These are phyloP conservation scores for Notolepis coatsorum DNA, from an alignment of 2,797 vertebrate genomes.

Conservation along the genomic window DNA sequence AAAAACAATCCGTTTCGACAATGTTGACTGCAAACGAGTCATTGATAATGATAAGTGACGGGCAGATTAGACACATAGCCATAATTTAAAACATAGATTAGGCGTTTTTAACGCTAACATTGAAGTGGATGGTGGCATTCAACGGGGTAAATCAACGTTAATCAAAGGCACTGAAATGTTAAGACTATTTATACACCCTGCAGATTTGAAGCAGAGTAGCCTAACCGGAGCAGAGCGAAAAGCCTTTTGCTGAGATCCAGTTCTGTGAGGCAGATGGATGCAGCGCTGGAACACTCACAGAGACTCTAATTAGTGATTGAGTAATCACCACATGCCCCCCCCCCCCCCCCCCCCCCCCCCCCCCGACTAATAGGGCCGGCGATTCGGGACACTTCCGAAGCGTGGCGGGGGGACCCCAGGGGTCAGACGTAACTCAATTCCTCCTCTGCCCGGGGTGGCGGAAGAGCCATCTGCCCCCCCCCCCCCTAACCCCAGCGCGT, in stretches of 20 bases:
- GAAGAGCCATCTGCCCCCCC: conserved; percentile 69
- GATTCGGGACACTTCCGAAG: conserved; percentile 55
- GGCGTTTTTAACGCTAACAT: too few relatives aligned
- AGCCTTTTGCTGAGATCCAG: conserved; percentile 46
- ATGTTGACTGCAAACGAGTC: too few relatives aligned
- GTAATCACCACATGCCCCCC: conserved; percentile 61
- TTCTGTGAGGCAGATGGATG: conserved; percentile 72
- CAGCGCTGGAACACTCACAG: conserved; percentile 39
- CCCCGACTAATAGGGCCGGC: conserved; percentile 47
- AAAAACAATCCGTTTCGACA: too few relatives aligned
- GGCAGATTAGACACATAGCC: too few relatives aligned
- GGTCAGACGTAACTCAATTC: conserved; percentile 79
- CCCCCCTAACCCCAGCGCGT: conserved; percentile 5
- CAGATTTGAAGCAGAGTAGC: conserved; percentile 13
- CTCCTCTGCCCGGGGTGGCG: conserved; percentile 50
- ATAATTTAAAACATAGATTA: too few relatives aligned
- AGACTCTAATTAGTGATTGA: conserved; percentile 64
- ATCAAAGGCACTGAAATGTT: too few relatives aligned
- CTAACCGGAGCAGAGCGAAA: conserved; percentile 5
- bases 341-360: too few relatives aligned
- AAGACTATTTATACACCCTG: too few relatives aligned
- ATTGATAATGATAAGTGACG: too few relatives aligned
- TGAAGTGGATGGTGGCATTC: too few relatives aligned
- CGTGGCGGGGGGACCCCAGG: conserved; percentile 49
- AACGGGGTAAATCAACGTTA: too few relatives aligned